A percentile compares a stretch with the other conserved stretches of the same genome.
Evolutionary conservation across 1,140 invertebrate genomes (phyloP).

Genomic region (Cataglyphis hispanica): DNA sequence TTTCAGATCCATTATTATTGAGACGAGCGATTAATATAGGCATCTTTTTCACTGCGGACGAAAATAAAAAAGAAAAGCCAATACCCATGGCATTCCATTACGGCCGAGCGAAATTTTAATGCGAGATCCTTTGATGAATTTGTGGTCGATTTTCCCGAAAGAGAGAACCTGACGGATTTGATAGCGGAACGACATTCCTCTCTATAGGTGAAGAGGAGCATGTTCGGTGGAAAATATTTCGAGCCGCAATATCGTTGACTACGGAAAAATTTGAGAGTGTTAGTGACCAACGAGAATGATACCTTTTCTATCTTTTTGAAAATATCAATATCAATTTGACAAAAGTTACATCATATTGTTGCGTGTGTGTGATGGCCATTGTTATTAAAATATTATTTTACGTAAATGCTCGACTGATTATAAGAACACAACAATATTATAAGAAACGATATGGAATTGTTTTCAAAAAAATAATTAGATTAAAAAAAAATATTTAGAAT

Average conservation of each 20-base stretch:
- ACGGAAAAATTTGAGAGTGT: slow-evolving; percentile 43
- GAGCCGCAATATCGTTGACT: slow-evolving; percentile 28
- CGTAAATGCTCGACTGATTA: neutral
- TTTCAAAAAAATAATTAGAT: neutral
- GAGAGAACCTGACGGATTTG: slow-evolving; percentile 49
- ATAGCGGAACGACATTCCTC: neutral
- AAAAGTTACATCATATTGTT: slow-evolving; percentile 7
- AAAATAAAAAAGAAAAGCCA: slow-evolving; percentile 26
- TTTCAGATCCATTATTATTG: slow-evolving; percentile 33
- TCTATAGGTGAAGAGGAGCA: slow-evolving; percentile 34
- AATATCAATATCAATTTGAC: slow-evolving; percentile 34
- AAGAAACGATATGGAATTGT: neutral
- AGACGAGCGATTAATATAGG: slow-evolving; percentile 38
- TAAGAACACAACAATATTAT: neutral
- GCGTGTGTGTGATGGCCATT: neutral
- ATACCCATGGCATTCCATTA: slow-evolving; percentile 47
- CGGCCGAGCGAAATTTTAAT: slow-evolving; percentile 50
- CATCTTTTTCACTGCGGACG: neutral
- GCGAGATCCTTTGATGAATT: slow-evolving; percentile 56
- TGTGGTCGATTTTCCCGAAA: slow-evolving; percentile 50
- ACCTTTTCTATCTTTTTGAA: neutral
- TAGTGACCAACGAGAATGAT: slow-evolving; percentile 38
- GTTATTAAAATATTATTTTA: neutral
- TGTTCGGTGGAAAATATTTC: slow-evolving; percentile 35
- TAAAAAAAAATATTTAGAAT: neutral